These are phyloP conservation scores for Setipinna tenuifilis DNA, from an alignment of 2,797 vertebrate species.

Conservation along the genomic window DNA sequence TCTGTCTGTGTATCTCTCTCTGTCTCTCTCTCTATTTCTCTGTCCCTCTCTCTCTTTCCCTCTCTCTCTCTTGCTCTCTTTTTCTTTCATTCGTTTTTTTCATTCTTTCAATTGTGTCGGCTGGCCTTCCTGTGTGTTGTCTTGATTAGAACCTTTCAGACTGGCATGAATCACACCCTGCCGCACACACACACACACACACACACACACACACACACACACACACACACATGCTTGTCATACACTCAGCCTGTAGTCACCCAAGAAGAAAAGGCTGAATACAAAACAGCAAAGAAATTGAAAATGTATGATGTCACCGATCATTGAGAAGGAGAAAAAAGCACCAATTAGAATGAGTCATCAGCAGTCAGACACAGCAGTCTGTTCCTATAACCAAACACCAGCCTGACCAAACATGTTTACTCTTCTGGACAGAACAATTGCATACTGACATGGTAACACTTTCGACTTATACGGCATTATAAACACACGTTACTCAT, in stretches of 20 bases:
- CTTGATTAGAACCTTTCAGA: conserved; percentile 15
- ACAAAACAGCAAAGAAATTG: background rate
- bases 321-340: background rate
- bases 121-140: background rate
- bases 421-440: too few species aligned
- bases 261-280: background rate
- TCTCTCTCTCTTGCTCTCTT: too few species aligned
- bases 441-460: too few species aligned
- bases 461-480: too few species aligned
- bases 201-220: background rate
- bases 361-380: background rate
- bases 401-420: too few species aligned
- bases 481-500: too few species aligned
- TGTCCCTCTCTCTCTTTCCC: too few species aligned
- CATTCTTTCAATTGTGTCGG: background rate
- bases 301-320: background rate
- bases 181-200: background rate
- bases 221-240: conserved; percentile 9
- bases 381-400: too few species aligned
- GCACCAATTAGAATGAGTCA: background rate
- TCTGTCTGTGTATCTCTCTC: too few species aligned
- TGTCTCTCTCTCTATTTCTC: too few species aligned
- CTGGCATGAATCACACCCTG: conserved; percentile 4
- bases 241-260: background rate
- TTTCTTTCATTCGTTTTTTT: conserved; percentile 5